Conservation (phyloP, 2,113 vertebrate species). For the Acanthochromis polyacanthus region DNA sequence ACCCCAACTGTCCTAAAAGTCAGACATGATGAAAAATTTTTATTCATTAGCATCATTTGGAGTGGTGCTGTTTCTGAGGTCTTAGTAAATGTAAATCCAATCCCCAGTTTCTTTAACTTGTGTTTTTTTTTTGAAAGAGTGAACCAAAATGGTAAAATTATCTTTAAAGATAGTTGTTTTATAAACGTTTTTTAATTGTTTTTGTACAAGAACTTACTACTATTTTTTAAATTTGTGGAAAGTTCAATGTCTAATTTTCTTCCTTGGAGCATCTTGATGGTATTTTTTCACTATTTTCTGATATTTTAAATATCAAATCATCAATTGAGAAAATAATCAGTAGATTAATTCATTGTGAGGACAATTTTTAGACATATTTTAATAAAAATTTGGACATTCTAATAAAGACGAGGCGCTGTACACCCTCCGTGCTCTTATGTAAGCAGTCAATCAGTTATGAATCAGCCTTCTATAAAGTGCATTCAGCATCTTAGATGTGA, state of each 20-base stretch:
- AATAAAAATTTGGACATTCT: background rate
- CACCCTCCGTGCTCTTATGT: constrained; percentile 17
- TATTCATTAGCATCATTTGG: too few relatives aligned
- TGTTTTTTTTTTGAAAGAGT: too few relatives aligned
- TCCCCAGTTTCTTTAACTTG: too few relatives aligned
- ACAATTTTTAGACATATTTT: constrained; percentile 1
- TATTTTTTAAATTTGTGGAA: background rate
- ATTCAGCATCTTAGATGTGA: constrained; percentile 41
- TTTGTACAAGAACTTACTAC: background rate
- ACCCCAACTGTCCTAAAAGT: too few relatives aligned
- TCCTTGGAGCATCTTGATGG: background rate
- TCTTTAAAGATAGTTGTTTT: too few relatives aligned
- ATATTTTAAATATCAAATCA: background rate
- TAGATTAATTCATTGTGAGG: background rate
- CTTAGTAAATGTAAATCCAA: too few relatives aligned
- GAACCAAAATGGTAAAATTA: too few relatives aligned
- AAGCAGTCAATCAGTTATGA: constrained; percentile 45
- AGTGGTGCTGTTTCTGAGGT: too few relatives aligned
- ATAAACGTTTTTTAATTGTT: background rate
- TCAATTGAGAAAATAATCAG: background rate
- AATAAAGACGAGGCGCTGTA: constrained; percentile 6
- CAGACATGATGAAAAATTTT: too few relatives aligned
- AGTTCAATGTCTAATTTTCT: background rate
- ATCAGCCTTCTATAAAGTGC: constrained; percentile 43
- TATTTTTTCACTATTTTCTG: background rate